phyloP scores from a whole-genome alignment of 2,797 vertebrate species.

The Vultur gryphus region DNA sequence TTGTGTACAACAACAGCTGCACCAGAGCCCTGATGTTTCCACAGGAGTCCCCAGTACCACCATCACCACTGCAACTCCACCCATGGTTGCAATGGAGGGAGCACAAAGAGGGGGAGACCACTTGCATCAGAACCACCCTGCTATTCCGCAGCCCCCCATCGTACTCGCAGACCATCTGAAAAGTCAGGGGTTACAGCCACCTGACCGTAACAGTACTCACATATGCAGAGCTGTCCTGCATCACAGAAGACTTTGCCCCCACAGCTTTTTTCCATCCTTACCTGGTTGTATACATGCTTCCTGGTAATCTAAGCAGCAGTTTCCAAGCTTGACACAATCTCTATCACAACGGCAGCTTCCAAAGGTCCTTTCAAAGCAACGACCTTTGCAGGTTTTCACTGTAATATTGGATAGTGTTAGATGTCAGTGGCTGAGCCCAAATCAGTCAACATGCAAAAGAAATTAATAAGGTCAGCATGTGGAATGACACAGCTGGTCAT shows the following conservation, averaged over 20 bases:
- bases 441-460: neutral
- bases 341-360: conserved; percentile 76
- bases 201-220: neutral
- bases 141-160: neutral
- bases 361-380: conserved; percentile 79
- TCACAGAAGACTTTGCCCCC: neutral
- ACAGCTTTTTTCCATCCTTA: conserved; percentile 34
- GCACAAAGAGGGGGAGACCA: neutral
- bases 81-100: neutral
- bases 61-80: neutral
- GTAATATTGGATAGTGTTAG: conserved; percentile 47
- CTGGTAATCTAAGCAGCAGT: conserved; percentile 81
- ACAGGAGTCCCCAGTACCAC: neutral
- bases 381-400: conserved; percentile 82
- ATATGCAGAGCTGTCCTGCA: rapidly evolving
- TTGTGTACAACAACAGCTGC: neutral
- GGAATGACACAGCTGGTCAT: neutral
- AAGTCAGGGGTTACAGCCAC: neutral
- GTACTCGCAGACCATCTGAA: neutral
- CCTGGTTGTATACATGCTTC: conserved; percentile 77
- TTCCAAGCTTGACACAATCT: conserved; percentile 75
- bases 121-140: neutral
- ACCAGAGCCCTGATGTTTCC: neutral
- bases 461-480: rapidly evolving
- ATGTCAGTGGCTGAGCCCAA: neutral